phyloP scores from a whole-genome alignment of 30 jellyfish, hydroid and myxozoan species.

The Hydractinia symbiolongicarpus region DNA sequence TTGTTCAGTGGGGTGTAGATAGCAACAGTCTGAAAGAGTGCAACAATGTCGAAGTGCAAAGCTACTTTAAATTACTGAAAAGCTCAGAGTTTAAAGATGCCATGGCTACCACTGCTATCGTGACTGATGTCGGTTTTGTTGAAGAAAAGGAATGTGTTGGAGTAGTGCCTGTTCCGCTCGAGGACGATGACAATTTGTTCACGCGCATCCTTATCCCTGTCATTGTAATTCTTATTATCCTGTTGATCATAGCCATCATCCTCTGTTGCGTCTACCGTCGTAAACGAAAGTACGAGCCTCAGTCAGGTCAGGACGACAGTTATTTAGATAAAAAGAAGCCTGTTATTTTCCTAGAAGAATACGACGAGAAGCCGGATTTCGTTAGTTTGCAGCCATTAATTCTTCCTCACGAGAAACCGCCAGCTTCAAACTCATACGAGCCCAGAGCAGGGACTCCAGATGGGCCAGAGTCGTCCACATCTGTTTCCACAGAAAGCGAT shows the following conservation, averaged over 20 bases:
- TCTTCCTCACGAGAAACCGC: slow-evolving; percentile 84
- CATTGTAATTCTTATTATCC: slow-evolving; percentile 57
- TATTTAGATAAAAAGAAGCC: slow-evolving; percentile 82
- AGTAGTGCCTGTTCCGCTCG: slow-evolving; percentile 9
- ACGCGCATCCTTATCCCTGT: slow-evolving; percentile 78
- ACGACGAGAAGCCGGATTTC: slow-evolving; percentile 66
- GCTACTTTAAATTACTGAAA: slow-evolving; percentile 42
- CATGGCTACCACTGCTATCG: slow-evolving; percentile 52
- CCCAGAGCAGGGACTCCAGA: slow-evolving; percentile 90
- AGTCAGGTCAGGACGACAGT: slow-evolving; percentile 54
- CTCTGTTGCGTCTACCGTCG: slow-evolving; percentile 72
- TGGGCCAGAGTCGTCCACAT: slow-evolving; percentile 68
- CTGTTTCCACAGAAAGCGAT: slow-evolving; percentile 69
- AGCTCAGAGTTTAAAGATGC: slow-evolving; percentile 41
- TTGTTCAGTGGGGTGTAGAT: slow-evolving; percentile 45
- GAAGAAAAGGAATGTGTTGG: slow-evolving; percentile 18
- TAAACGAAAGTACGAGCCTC: slow-evolving; percentile 71
- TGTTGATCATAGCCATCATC: slow-evolving; percentile 63
- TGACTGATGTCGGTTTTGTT: slow-evolving; percentile 29
- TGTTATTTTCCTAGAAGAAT: slow-evolving; percentile 83
- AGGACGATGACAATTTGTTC: slow-evolving; percentile 55
- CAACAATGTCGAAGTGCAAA: slow-evolving; percentile 55
- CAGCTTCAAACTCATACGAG: slow-evolving; percentile 54
- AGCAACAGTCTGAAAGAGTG: slow-evolving; percentile 36
- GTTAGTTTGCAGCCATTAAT: slow-evolving; percentile 75